A percentile compares a stretch with the other conserved stretches of the same genome.
Evolutionary conservation across 2,797 vertebrate species (phyloP).

Genomic region (Etheostoma nigrum): DNA sequence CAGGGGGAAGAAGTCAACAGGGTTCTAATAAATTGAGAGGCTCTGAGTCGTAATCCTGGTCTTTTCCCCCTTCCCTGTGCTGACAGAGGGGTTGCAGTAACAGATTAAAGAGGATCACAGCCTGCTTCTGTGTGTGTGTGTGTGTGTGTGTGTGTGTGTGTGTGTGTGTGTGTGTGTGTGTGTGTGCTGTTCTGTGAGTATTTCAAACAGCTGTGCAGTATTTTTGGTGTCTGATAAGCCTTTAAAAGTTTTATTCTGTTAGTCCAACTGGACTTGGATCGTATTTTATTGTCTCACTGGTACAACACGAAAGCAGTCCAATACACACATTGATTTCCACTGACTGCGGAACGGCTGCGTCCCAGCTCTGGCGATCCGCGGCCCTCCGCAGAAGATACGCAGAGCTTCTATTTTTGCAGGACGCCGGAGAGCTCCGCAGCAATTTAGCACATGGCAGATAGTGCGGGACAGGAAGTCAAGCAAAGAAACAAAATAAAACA

Average conservation of each 20-base stretch:
- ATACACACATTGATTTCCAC: no score
- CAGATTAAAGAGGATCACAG: conserved; percentile 70
- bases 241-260: neutral
- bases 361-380: no score
- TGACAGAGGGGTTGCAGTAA: conserved; percentile 61
- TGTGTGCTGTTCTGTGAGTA: neutral
- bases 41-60: conserved; percentile 63
- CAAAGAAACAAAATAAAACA: no score
- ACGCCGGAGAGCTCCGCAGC: no score
- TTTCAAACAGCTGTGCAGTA: neutral
- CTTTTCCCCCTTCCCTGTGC: conserved; percentile 50
- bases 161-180: conserved; percentile 22
- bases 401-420: no score
- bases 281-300: neutral
- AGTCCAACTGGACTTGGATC: neutral
- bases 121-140: conserved; percentile 34
- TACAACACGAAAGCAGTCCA: neutral
- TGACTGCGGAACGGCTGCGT: no score
- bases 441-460: no score
- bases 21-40: conserved; percentile 64
- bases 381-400: no score
- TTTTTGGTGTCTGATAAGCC: neutral
- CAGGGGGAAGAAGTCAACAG: conserved; percentile 54
- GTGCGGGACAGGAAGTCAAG: no score
- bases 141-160: conserved; percentile 28